phyloP scores from a whole-genome alignment of 2,797 vertebrate species.

The Xenentodon cancila region DNA sequence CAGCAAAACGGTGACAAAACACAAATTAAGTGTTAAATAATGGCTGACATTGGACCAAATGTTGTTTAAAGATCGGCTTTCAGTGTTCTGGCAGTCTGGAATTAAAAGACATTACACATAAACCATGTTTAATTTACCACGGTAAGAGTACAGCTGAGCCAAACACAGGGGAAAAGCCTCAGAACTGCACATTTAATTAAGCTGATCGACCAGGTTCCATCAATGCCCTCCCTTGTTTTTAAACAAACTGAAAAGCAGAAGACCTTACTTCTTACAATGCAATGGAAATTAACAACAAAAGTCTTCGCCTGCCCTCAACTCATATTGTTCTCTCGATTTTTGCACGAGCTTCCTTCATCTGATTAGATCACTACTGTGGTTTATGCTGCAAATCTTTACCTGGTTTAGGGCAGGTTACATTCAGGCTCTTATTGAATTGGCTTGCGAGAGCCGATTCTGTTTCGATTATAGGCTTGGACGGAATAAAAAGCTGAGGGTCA shows the following conservation, averaged over 20 bases:
- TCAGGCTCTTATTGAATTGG: too few species aligned
- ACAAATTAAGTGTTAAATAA: conserved; percentile 8
- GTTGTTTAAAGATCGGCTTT: conserved; percentile 2
- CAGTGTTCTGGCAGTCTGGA: conserved; percentile 15
- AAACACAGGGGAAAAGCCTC: conserved; percentile 8
- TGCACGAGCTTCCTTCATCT: too few species aligned
- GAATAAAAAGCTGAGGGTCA: too few species aligned
- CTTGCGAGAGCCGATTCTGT: too few species aligned
- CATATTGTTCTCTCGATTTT: too few species aligned
- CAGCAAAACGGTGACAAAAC: conserved; percentile 9
- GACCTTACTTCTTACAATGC: background rate
- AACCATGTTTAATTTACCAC: conserved; percentile 26
- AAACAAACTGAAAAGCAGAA: conserved; percentile 6
- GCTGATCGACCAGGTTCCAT: conserved; percentile 27
- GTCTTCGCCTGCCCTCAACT: too few species aligned
- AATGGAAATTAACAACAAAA: background rate
- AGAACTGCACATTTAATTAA: conserved; percentile 37
- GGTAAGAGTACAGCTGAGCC: conserved; percentile 7
- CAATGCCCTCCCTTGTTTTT: conserved; percentile 11
- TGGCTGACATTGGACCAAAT: background rate
- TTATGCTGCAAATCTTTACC: too few species aligned
- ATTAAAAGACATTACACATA: conserved; percentile 24
- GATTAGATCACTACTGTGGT: too few species aligned
- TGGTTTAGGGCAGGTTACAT: too few species aligned
- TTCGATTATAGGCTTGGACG: too few species aligned